These are phyloP conservation scores for Pseudotriccus pelzelni DNA, from an alignment of 2,797 vertebrate genomes.

Conservation along the genomic window DNA sequence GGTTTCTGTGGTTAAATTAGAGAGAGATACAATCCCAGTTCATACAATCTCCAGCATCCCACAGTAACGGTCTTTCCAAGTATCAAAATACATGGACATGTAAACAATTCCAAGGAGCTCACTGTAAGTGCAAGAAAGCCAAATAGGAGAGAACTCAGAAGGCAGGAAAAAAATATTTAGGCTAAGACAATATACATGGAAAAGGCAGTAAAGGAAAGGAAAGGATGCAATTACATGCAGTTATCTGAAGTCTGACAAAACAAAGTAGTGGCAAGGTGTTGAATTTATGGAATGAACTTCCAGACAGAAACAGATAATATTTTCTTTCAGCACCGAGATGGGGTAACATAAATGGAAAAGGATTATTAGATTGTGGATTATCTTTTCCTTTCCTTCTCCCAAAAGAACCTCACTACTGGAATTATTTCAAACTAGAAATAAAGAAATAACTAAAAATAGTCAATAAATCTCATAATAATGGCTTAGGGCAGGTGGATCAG, in stretches of 20 bases:
- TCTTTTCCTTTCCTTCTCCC: background rate
- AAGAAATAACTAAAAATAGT: background rate
- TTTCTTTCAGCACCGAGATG: background rate
- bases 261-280: background rate
- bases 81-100: background rate
- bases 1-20: background rate
- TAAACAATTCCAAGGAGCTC: background rate
- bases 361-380: background rate
- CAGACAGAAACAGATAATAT: background rate
- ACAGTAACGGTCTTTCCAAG: background rate
- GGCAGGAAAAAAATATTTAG: background rate
- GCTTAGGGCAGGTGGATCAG: background rate
- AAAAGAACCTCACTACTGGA: background rate
- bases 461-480: background rate
- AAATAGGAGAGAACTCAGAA: background rate
- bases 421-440: background rate
- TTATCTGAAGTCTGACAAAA: background rate
- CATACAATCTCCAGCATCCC: background rate
- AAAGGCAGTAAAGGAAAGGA: background rate
- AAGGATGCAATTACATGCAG: background rate
- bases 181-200: background rate
- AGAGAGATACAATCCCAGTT: background rate
- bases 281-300: background rate
- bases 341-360: background rate
- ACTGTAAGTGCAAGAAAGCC: background rate